A percentile compares a stretch with the other conserved stretches of the same genome.
Evolutionary conservation across 2,113 vertebrate species (phyloP).

Genomic region (Barnardius zonarius): DNA sequence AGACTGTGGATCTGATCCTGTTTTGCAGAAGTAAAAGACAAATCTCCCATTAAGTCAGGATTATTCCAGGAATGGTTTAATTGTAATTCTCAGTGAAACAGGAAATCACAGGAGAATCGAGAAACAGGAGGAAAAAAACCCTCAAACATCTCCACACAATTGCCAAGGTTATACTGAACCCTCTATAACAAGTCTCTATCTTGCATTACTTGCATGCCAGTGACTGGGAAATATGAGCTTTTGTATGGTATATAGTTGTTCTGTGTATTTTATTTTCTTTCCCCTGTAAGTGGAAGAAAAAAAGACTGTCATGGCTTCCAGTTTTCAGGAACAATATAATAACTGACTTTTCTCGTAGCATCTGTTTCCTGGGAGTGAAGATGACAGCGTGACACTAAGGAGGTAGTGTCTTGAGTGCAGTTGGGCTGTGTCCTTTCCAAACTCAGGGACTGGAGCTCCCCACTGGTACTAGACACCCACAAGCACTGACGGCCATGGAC

Average conservation of each 20-base stretch:
- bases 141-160: background rate
- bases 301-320: background rate
- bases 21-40: background rate
- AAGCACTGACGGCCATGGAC: fast-evolving
- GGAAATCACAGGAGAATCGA: background rate
- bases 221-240: background rate
- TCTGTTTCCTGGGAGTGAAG: background rate
- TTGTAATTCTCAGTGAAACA: background rate
- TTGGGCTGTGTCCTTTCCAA: background rate
- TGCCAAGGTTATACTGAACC: background rate
- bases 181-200: background rate
- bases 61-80: background rate
- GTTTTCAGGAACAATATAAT: background rate
- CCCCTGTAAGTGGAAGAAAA: background rate
- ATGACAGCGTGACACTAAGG: background rate
- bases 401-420: background rate
- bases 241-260: background rate
- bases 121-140: background rate
- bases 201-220: background rate
- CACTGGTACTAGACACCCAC: background rate
- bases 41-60: background rate
- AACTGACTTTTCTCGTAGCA: background rate
- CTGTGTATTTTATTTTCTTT: background rate
- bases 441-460: background rate
- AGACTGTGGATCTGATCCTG: background rate